Evolutionary conservation across 1,140 invertebrate genomes (phyloP).

Genomic region (Homarus americanus): DNA sequence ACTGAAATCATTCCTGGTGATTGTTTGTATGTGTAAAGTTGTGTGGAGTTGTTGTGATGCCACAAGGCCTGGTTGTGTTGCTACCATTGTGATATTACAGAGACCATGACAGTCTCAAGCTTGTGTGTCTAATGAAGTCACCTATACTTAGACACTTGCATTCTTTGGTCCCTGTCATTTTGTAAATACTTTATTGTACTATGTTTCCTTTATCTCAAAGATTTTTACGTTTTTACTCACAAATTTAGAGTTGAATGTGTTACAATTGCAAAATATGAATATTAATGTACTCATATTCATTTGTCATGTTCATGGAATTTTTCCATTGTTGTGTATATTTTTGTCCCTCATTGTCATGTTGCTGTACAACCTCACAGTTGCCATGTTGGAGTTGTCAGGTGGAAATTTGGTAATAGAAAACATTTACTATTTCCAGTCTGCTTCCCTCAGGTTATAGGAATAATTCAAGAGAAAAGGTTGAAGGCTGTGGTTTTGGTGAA

Average conservation of each 20-base stretch:
- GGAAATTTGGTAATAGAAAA: slow-evolving; percentile 33
- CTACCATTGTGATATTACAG: slow-evolving; percentile 71
- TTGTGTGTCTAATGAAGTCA: slow-evolving; percentile 67
- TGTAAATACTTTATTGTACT: slow-evolving; percentile 65
- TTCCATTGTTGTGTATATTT: slow-evolving; percentile 69
- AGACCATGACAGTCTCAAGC: slow-evolving; percentile 69
- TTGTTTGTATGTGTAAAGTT: slow-evolving; percentile 67
- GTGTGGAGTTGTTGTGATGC: slow-evolving; percentile 71
- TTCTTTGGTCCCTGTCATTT: slow-evolving; percentile 70
- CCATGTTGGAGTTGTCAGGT: slow-evolving; percentile 68
- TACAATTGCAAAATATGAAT: slow-evolving; percentile 64
- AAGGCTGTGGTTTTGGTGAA: slow-evolving; percentile 49
- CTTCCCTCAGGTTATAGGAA: slow-evolving; percentile 49
- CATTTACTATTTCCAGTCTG: slow-evolving; percentile 43
- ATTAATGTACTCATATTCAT: slow-evolving; percentile 69
- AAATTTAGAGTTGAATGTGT: slow-evolving; percentile 65
- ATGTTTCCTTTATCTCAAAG: slow-evolving; percentile 67
- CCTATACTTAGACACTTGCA: slow-evolving; percentile 58
- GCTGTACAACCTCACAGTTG: slow-evolving; percentile 64
- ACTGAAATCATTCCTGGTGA: slow-evolving; percentile 70
- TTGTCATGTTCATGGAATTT: slow-evolving; percentile 62
- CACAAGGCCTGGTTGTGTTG: slow-evolving; percentile 68
- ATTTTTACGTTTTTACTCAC: slow-evolving; percentile 72
- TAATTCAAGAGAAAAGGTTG: slow-evolving; percentile 27
- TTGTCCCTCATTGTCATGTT: slow-evolving; percentile 70